Percentiles rank a stretch among this genome's conserved stretches.
These are phyloP conservation scores for Onthophagus sagittarius DNA, from an alignment of 2,888 invertebrate species.

Conservation along the genomic window DNA sequence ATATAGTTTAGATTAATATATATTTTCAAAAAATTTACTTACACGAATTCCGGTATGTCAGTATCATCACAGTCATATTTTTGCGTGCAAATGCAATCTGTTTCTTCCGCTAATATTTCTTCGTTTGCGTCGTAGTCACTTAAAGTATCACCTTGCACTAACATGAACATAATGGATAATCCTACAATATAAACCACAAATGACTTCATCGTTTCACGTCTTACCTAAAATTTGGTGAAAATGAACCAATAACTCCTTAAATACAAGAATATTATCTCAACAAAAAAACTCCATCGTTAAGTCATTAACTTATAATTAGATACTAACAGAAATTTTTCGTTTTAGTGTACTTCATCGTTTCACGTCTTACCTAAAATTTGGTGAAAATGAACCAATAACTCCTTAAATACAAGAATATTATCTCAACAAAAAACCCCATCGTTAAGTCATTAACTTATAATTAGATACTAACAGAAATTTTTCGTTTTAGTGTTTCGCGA, in stretches of 20 bases:
- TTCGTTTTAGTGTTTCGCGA: too few species aligned
- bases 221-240: neutral
- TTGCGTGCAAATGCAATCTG: neutral
- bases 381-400: neutral
- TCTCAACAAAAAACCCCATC: constrained; percentile 13
- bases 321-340: too few species aligned
- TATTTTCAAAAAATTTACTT: neutral
- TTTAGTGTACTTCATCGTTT: neutral
- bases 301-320: constrained; percentile 27
- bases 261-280: neutral
- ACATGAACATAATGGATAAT: neutral
- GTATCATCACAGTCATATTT: neutral
- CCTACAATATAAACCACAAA: neutral
- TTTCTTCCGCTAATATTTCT: neutral
- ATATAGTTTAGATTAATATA: neutral
- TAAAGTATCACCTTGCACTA: neutral
- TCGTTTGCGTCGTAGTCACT: neutral
- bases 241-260: neutral
- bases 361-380: neutral
- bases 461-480: too few species aligned
- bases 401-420: neutral
- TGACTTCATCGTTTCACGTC: neutral
- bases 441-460: constrained; percentile 31
- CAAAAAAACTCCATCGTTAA: constrained; percentile 26
- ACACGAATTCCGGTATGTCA: neutral